These are phyloP conservation scores for Notechis scutatus DNA, from an alignment of 2,113 vertebrate species.

Conservation along the genomic window DNA sequence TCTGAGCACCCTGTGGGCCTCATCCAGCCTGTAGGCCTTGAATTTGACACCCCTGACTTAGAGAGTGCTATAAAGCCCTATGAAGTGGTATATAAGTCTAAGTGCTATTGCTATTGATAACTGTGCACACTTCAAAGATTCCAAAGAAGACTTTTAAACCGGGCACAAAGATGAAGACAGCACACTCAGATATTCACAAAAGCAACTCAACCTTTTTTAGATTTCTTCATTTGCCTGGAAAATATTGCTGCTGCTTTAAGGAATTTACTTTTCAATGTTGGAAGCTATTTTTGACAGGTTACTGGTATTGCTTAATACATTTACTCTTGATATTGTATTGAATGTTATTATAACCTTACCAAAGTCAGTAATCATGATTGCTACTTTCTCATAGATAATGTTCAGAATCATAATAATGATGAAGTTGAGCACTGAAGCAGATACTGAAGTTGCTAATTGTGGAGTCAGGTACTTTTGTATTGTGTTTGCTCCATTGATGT, in stretches of 20 bases:
- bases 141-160: neutral
- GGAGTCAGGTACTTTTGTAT: constrained; percentile 89
- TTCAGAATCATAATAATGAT: constrained; percentile 92
- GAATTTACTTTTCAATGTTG: neutral
- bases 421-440: constrained; percentile 89
- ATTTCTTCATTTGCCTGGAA: neutral
- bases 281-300: neutral
- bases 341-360: constrained; percentile 68
- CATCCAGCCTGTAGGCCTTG: too few species aligned
- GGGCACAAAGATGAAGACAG: neutral
- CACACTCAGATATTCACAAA: neutral
- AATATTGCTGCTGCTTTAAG: neutral
- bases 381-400: constrained; percentile 86
- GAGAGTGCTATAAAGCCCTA: too few species aligned
- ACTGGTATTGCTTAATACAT: neutral
- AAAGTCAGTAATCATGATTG: constrained; percentile 89
- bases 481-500: constrained; percentile 72
- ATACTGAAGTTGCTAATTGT: constrained; percentile 88
- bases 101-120: too few species aligned
- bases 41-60: too few species aligned
- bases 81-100: too few species aligned
- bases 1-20: too few species aligned
- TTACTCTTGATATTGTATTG: neutral
- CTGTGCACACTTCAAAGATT: neutral
- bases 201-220: neutral